A percentile compares a stretch with the other conserved stretches of the same genome.
Evolutionary conservation across 2,888 invertebrate species (phyloP).

Genomic region (Hydrotaea diabolus): DNA sequence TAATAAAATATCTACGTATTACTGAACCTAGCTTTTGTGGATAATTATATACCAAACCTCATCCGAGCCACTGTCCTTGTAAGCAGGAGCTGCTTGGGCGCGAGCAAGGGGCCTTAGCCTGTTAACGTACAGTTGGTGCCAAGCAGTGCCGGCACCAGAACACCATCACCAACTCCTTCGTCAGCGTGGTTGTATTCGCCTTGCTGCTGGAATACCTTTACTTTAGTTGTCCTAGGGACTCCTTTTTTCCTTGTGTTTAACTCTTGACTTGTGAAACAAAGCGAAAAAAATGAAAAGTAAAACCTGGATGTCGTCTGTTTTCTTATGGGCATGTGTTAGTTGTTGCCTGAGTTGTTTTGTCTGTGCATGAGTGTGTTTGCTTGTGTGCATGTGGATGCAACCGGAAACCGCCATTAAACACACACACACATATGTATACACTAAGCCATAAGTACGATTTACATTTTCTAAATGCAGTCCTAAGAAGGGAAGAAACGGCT

Average conservation of each 20-base stretch:
- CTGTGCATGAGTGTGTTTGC: conserved; percentile 19
- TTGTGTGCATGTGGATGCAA: conserved; percentile 69
- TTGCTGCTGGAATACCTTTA: conserved; percentile 51
- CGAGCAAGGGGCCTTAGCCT: background rate
- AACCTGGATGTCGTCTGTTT: conserved; percentile 52
- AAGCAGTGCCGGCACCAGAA: conserved; percentile 67
- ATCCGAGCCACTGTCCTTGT: too few species aligned
- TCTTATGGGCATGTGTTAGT: conserved; percentile 39
- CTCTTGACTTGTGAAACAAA: conserved; percentile 52
- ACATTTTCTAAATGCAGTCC: conserved; percentile 62
- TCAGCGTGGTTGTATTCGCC: background rate
- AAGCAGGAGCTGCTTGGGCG: background rate
- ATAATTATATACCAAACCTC: too few species aligned
- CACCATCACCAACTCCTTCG: background rate
- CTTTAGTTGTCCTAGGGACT: conserved; percentile 51
- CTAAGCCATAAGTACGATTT: background rate
- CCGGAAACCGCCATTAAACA: conserved; percentile 79
- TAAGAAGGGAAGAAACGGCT: conserved; percentile 55
- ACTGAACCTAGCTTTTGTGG: too few species aligned
- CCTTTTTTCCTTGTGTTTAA: conserved; percentile 51
- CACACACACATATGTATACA: conserved; percentile 9
- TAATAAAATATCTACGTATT: too few species aligned
- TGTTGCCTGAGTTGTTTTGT: too few species aligned
- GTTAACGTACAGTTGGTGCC: conserved; percentile 76
- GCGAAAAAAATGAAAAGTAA: conserved; percentile 37